Evolutionary conservation across 2,888 invertebrate genomes (phyloP).

Genomic region (Drepana falcataria): DNA sequence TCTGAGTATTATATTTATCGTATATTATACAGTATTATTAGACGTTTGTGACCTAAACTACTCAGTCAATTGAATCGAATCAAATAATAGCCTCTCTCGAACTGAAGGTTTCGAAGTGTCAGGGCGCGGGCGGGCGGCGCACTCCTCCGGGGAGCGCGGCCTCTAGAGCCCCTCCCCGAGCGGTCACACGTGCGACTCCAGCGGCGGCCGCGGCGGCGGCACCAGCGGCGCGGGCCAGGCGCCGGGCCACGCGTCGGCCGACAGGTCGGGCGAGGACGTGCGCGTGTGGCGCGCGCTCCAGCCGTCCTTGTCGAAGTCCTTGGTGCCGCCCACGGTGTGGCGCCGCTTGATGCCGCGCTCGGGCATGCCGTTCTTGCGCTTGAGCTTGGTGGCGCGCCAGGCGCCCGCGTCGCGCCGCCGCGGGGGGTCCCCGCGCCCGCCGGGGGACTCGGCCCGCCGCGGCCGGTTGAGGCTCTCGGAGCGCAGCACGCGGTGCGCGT

Average conservation of each 20-base stretch:
- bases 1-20: constrained; percentile 60
- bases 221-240: constrained; percentile 50
- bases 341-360: constrained; percentile 91
- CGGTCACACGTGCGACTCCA: constrained; percentile 53
- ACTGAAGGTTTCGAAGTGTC: constrained; percentile 49
- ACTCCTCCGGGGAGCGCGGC: constrained; percentile 15
- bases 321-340: constrained; percentile 96
- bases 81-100: constrained; percentile 74
- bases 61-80: constrained; percentile 76
- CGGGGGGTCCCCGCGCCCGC: constrained; percentile 63
- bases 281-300: constrained; percentile 80
- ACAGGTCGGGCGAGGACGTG: constrained; percentile 79
- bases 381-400: constrained; percentile 81
- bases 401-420: constrained; percentile 79
- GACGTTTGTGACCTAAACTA: constrained; percentile 73
- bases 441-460: constrained; percentile 31
- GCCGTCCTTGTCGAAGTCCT: constrained; percentile 85
- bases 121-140: constrained; percentile 7
- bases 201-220: constrained; percentile 52
- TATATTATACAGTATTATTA: constrained; percentile 52
- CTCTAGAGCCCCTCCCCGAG: constrained; percentile 9
- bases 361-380: constrained; percentile 88
- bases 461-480: constrained; percentile 81
- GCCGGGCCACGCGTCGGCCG: constrained; percentile 35
- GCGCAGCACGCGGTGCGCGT: constrained; percentile 76